Conservation (phyloP, 2,113 vertebrate species). For the Tyto alba region DNA sequence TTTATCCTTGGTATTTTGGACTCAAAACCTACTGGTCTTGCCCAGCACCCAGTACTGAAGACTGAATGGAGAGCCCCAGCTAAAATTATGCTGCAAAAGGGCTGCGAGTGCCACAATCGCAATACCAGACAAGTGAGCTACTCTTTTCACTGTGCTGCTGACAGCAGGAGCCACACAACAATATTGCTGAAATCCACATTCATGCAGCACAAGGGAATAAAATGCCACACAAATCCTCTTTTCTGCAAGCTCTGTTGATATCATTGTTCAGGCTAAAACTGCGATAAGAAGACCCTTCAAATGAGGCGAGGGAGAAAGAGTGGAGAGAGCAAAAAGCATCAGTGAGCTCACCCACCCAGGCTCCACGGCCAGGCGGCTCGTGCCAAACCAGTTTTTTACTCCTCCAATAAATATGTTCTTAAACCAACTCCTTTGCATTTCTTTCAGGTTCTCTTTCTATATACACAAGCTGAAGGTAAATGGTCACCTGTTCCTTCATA, state of each 20-base stretch:
- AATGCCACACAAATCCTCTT: constrained; percentile 59
- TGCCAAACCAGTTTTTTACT: not conserved
- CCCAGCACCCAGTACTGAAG: not conserved
- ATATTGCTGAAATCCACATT: constrained; percentile 39
- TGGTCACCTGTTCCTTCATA: rapidly evolving
- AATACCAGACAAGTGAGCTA: constrained; percentile 27
- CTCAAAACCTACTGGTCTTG: not conserved
- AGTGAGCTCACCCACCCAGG: not conserved
- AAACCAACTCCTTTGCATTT: not conserved
- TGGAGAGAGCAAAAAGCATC: constrained; percentile 21
- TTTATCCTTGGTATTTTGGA: not conserved
- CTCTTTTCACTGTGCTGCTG: constrained; percentile 35
- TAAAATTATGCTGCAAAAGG: not conserved
- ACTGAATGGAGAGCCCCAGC: not conserved
- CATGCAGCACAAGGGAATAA: constrained; percentile 35
- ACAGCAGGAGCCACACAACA: constrained; percentile 39
- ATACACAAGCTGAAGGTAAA: not conserved
- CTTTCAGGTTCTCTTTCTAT: not conserved
- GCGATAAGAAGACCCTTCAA: constrained; percentile 16
- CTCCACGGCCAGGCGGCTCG: not conserved
- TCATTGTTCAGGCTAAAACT: constrained; percentile 52
- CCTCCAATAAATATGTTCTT: not conserved
- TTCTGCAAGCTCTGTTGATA: constrained; percentile 51
- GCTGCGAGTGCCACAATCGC: not conserved
- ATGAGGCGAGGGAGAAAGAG: not conserved